Evolutionary conservation across 2,888 invertebrate species (phyloP), one percentile per base, ranked within the genome.

Genomic region (Baronia brevicornis): DNA sequence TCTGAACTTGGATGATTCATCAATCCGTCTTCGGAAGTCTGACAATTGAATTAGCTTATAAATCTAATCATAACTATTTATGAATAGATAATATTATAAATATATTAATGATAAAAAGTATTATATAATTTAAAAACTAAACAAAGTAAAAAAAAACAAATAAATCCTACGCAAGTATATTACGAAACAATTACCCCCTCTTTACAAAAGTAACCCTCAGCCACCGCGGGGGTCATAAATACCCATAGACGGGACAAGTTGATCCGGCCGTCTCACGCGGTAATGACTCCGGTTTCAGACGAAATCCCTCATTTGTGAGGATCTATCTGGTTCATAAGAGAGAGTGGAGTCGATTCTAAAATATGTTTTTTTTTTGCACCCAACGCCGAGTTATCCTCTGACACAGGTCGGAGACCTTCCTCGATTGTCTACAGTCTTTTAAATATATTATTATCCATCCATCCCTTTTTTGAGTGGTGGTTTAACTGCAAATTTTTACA

Each of bases 221-320:
- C 23, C 26, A 28, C 24, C 35, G 35, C 21, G 7, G 41, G 44
- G 53, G 51, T 51, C 52, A 51, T 59, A 61, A 60, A 60, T 54
- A 58, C 52, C 55, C 36, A 43, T 43, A 41, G 32, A 17, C 43
- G 48, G 49, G 55, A 60, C 60, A 54, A 52, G 38, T 60, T 57
- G 60, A 61, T 54, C 63, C 60, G 27, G 26, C 43, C 38, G 37
- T 41, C 40, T 36, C 39, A 21, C 41, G 41, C 52, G 46, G 59
- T 59, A 58, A 58, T 58, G 55, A 58, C 50, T 30, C 39, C 46
- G 45, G 48, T 48, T 48, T 36, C 45, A 44, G 22, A 22, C 28
- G 17, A 40, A 51, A 56, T 49, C 55, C 55, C 60, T 56, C 44
- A 51, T 60, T 59, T 58, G 54, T 49, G 47, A 43, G 41, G 35